Percentiles rank a stretch among this genome's conserved stretches.
Evolutionary conservation across 2,888 invertebrate species (phyloP).

Genomic region (Drosophila lutescens): DNA sequence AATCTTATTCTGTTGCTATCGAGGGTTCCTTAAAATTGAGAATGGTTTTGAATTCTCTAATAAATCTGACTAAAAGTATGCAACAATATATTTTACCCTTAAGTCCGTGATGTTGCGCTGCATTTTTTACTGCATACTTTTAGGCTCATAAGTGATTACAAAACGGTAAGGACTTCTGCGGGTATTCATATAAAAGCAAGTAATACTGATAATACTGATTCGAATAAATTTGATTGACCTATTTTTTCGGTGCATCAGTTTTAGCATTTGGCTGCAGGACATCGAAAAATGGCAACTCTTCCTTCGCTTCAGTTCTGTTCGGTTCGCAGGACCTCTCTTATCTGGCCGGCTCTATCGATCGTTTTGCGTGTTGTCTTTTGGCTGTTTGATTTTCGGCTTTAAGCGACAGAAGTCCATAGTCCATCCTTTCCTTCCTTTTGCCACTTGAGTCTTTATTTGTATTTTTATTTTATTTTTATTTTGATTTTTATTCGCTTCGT

Average conservation of each 20-base stretch:
- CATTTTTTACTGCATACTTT: too few relatives aligned
- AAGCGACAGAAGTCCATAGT: constrained; percentile 51
- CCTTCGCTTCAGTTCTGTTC: constrained; percentile 19
- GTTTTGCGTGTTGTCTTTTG: constrained; percentile 68
- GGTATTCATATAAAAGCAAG: too few relatives aligned
- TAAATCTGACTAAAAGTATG: too few relatives aligned
- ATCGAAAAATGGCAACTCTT: constrained; percentile 23
- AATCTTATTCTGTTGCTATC: too few relatives aligned
- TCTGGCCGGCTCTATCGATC: constrained; percentile 68
- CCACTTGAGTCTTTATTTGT: constrained; percentile 49
- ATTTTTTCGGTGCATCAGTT: constrained; percentile 17
- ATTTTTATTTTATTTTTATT: constrained; percentile 30
- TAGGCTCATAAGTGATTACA: too few relatives aligned
- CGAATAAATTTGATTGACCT: background rate
- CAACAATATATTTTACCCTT: too few relatives aligned
- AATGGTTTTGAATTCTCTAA: too few relatives aligned
- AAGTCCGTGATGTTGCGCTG: too few relatives aligned
- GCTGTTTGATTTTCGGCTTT: constrained; percentile 74
- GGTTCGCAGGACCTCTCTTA: constrained; percentile 50
- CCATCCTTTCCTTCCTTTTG: constrained; percentile 49
- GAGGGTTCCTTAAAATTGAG: too few relatives aligned
- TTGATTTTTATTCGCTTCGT: constrained; percentile 50
- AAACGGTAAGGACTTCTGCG: too few relatives aligned
- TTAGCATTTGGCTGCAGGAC: constrained; percentile 4
- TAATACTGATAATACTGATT: background rate